A percentile compares a stretch with the other conserved stretches of the same genome.
Conservation (phyloP, 2,797 vertebrate genomes). For the Coilia nasus region DNA sequence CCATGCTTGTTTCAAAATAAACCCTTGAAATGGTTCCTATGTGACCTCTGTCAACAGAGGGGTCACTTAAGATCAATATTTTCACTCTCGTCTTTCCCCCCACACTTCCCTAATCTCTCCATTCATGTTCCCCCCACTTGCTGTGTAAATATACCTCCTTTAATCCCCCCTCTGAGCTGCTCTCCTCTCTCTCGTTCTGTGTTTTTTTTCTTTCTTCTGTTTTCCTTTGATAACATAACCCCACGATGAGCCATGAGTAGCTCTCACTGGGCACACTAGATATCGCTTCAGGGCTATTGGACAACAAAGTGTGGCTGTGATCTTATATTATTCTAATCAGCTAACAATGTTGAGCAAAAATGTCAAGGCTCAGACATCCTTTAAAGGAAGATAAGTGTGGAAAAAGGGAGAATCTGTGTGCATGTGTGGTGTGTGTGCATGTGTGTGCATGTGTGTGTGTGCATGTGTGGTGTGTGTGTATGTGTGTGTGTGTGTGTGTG, state of each 20-base stretch:
- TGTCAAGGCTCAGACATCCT: too few relatives aligned
- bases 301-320: constrained; percentile 13
- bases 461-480: constrained; percentile 21
- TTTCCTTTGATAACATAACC: constrained; percentile 32
- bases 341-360: not conserved
- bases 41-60: constrained; percentile 80
- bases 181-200: constrained; percentile 54
- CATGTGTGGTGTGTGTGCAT: too few relatives aligned
- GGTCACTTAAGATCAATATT: constrained; percentile 86
- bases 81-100: constrained; percentile 49
- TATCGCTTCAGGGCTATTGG: not conserved
- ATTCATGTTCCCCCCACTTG: constrained; percentile 58
- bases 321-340: not conserved
- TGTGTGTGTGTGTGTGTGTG: constrained; percentile 11
- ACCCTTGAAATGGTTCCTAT: constrained; percentile 74
- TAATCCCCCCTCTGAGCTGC: constrained; percentile 46
- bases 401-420: too few relatives aligned
- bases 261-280: not conserved
- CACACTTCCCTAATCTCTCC: constrained; percentile 57
- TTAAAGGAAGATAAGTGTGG: too few relatives aligned
- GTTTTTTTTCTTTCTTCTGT: constrained; percentile 53
- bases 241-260: not conserved
- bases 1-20: constrained; percentile 77
- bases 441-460: too few relatives aligned
- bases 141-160: constrained; percentile 47